A percentile compares a stretch with the other conserved stretches of the same genome.
Conservation (phyloP, 2,113 vertebrate genomes). For the Isurus oxyrinchus region DNA sequence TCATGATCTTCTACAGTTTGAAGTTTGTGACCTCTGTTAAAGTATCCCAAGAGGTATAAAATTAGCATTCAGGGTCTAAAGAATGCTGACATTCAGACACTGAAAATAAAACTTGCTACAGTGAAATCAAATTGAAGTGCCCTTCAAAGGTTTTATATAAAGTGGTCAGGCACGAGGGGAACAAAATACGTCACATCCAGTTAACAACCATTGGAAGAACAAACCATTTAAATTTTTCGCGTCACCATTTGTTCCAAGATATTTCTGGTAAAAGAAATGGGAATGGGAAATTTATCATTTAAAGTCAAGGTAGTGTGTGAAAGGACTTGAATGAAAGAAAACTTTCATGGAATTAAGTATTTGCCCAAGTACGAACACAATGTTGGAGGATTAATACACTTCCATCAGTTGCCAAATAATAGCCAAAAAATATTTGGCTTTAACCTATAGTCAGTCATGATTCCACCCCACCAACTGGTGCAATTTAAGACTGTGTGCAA, state of each 20-base stretch:
- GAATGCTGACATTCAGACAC: constrained; percentile 6
- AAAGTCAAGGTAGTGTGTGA: not conserved
- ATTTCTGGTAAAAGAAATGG: not conserved
- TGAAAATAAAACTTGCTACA: not conserved
- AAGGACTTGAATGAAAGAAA: not conserved
- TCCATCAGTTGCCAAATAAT: not conserved
- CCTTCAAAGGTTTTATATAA: not conserved
- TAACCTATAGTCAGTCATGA: not conserved
- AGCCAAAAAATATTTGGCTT: not conserved
- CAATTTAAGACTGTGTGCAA: not conserved
- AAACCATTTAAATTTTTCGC: not conserved
- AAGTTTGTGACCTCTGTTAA: not conserved
- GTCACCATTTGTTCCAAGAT: not conserved
- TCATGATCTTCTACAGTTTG: not conserved
- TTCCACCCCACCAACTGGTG: not conserved
- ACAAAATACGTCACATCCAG: not conserved
- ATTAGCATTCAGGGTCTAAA: not conserved
- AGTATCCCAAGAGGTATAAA: constrained; percentile 7
- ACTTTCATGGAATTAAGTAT: not conserved
- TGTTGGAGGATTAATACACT: not conserved
- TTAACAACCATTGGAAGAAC: not conserved
- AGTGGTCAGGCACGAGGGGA: not conserved
- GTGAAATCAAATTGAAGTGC: not conserved
- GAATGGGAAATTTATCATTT: not conserved
- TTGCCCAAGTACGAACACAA: not conserved